Conservation (phyloP, 2,888 invertebrate genomes). For the Dasypogon diadema region DNA sequence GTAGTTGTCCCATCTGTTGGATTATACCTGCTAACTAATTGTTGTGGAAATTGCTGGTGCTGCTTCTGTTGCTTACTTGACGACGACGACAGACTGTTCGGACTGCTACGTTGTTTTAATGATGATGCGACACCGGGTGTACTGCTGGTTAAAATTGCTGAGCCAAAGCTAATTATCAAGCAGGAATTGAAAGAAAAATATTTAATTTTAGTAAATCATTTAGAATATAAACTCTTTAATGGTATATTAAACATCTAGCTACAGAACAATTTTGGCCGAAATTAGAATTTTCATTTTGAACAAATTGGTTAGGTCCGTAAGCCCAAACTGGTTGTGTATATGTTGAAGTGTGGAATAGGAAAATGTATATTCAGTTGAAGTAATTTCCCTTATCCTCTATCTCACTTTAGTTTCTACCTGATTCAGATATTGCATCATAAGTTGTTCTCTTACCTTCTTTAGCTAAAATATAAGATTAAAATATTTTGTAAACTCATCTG, state of each 20-base stretch:
- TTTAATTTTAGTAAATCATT: neutral
- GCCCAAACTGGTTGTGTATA: neutral
- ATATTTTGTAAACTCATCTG: no score
- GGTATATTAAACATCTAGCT: conserved; percentile 46
- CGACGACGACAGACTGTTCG: conserved; percentile 60
- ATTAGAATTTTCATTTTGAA: conserved; percentile 46
- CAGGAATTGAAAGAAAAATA: neutral
- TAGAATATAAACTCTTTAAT: conserved; percentile 5
- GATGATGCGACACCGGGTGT: conserved; percentile 63
- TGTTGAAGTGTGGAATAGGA: neutral
- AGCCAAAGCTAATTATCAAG: conserved; percentile 61
- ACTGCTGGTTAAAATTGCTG: conserved; percentile 64
- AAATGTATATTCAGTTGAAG: neutral
- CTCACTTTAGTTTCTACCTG: neutral
- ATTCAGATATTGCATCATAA: neutral
- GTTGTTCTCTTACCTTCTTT: no score
- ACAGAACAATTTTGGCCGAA: conserved; percentile 57
- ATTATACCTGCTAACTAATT: conserved; percentile 44
- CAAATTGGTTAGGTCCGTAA: conserved; percentile 51
- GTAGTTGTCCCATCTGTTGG: conserved; percentile 13
- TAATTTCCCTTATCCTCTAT: neutral
- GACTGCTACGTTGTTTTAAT: conserved; percentile 59
- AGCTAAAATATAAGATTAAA: no score
- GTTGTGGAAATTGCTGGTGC: conserved; percentile 54
- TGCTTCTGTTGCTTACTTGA: conserved; percentile 59